These are phyloP conservation scores for Temnothorax curvispinosus DNA, from an alignment of 1,140 invertebrate genomes.

Conservation along the genomic window DNA sequence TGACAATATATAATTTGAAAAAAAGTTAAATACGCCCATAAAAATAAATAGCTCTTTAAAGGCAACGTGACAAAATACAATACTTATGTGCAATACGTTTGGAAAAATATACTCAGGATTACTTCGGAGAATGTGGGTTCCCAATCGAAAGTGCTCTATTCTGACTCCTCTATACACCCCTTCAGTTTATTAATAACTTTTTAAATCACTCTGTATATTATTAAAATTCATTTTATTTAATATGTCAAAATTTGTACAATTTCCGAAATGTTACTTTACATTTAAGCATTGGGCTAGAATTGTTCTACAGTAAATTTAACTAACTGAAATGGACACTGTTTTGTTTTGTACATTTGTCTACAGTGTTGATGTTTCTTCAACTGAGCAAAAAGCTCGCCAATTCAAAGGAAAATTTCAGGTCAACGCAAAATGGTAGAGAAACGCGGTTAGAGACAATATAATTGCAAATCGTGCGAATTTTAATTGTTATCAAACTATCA, in stretches of 20 bases:
- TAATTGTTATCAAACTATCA: not conserved
- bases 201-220: not conserved
- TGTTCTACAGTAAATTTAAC: constrained; percentile 6
- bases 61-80: not conserved
- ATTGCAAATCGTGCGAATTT: constrained; percentile 1
- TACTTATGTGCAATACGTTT: not conserved
- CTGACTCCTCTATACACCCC: no score
- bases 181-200: no score
- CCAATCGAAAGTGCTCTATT: no score
- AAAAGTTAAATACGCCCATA: not conserved
- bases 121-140: no score
- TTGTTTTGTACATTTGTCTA: not conserved
- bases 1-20: not conserved
- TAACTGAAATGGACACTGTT: not conserved
- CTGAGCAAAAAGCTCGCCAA: not conserved
- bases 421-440: not conserved
- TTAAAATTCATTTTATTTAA: not conserved
- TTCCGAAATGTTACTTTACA: not conserved
- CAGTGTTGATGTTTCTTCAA: not conserved
- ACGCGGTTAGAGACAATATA: not conserved
- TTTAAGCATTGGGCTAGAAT: not conserved
- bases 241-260: not conserved
- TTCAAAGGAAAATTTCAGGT: not conserved
- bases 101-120: not conserved
- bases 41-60: not conserved